Evolutionary conservation across 2,113 vertebrate genomes (phyloP).

Genomic region (Procapra przewalskii): DNA sequence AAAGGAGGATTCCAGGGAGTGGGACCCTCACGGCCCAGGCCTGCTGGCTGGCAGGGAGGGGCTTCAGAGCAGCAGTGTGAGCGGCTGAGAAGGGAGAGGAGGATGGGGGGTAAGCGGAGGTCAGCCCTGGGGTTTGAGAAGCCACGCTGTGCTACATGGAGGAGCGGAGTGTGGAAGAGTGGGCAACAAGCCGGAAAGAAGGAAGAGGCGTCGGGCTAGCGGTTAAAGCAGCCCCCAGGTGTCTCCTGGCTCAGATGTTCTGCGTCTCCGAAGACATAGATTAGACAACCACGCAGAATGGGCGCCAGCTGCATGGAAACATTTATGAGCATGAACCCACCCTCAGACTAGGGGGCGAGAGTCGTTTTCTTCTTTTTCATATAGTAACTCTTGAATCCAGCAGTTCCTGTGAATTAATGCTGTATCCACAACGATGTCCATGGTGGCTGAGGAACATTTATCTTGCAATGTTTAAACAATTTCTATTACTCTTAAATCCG

Average conservation of each 20-base stretch:
- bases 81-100: neutral
- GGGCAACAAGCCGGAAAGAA: neutral
- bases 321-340: rapidly evolving
- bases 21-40: rapidly evolving
- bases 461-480: neutral
- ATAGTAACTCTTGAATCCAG: neutral
- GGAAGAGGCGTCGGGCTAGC: rapidly evolving
- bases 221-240: rapidly evolving
- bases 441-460: neutral
- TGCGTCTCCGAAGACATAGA: neutral
- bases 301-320: rapidly evolving
- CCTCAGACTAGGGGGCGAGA: too few species aligned
- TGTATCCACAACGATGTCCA: rapidly evolving
- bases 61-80: too few species aligned
- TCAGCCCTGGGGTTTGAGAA: neutral
- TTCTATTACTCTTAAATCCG: neutral
- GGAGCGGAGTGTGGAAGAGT: neutral
- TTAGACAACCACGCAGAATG: neutral
- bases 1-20: neutral
- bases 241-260: neutral
- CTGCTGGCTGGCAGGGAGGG: neutral
- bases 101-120: neutral
- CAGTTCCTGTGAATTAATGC: neutral
- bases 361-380: neutral
- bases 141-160: rapidly evolving